Base-by-base conservation (phyloP, 2,113 vertebrate genomes). In the Xiphophorus couchianus region DNA sequence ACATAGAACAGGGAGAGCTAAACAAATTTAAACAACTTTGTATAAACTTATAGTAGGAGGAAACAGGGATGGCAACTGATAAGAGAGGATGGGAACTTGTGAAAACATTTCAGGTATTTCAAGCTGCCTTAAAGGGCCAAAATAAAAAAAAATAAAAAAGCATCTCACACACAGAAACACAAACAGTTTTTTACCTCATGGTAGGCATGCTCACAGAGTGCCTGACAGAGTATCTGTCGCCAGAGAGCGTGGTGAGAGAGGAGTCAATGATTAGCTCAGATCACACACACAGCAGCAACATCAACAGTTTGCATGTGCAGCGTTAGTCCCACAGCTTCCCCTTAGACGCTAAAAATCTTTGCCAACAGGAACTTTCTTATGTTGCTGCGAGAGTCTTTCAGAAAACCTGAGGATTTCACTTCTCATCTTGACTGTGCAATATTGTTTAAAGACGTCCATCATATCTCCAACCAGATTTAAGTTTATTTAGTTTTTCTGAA, bases 121-220 rank as follows among this genome's bases (percentile, higher is more conserved):
- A 19, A 19, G 44, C 44, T 19, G 44, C 44, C 6, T 19, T 48
- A 48, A 15, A 48, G 5, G 17, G 44, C 14, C 31, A 37, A 13
- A 66, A 10, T 1, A 10, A 19, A 75, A 28, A 3, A 48, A 69
- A 48, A 15, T 3, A 42, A 15, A 42, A 42, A 13, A 42, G 30
- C 51, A 54, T 51, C 22, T 35, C n/a, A 37, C 35, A 27, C 62
- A 19, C 31, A 35, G 35, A 33, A 25, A 35, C 22, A 19, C 28
- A 65, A 67, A 74, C 2, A n/a, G 63, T 60, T 33, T 31, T 37
- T 91, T 99, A 99, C 98, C 98, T 99, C 97, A 98, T 99, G 10
- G 96, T 92, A 81, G 98, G 97, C 96, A 98, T 97, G 95, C 97
- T 99, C 94, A 99, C 95, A 86, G 97, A 98, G 86, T 99, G 97